Conservation (phyloP, 2,888 invertebrate genomes). For the Thecocarcelia acutangulata region DNA sequence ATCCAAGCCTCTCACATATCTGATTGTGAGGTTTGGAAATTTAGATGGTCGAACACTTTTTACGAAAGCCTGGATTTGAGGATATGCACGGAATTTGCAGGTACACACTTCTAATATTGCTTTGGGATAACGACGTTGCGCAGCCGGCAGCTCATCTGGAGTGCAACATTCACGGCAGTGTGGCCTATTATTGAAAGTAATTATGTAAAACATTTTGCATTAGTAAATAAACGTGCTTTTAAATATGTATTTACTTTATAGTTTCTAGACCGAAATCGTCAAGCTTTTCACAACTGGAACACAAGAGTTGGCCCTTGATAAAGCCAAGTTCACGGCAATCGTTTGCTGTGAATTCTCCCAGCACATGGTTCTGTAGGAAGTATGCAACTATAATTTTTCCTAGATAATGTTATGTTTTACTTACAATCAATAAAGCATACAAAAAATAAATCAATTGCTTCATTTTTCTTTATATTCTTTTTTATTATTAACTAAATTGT, state of each 20-base stretch:
- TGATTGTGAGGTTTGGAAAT: constrained; percentile 94
- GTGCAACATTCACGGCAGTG: constrained; percentile 91
- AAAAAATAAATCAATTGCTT: constrained; percentile 39
- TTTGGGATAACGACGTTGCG: constrained; percentile 90
- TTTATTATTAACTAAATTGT: background rate
- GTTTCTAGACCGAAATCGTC: constrained; percentile 83
- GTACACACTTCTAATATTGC: constrained; percentile 98
- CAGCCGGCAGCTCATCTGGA: constrained; percentile 86
- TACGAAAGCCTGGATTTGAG: constrained; percentile 98
- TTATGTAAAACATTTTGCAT: background rate
- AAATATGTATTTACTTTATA: constrained; percentile 73
- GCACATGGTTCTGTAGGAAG: constrained; percentile 61
- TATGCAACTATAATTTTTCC: background rate
- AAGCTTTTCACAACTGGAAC: constrained; percentile 93
- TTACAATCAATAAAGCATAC: constrained; percentile 39
- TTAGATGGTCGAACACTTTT: constrained; percentile 94
- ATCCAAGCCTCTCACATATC: constrained; percentile 95
- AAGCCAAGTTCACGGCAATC: constrained; percentile 94
- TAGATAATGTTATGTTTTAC: background rate
- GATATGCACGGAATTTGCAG: constrained; percentile 98
- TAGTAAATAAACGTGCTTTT: background rate
- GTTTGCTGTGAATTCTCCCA: constrained; percentile 86
- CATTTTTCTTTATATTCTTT: constrained; percentile 56
- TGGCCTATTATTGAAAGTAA: constrained; percentile 74
- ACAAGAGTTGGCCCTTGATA: constrained; percentile 91